Evolutionary conservation across 2,888 invertebrate genomes (phyloP).

Genomic region (Pecten maximus): DNA sequence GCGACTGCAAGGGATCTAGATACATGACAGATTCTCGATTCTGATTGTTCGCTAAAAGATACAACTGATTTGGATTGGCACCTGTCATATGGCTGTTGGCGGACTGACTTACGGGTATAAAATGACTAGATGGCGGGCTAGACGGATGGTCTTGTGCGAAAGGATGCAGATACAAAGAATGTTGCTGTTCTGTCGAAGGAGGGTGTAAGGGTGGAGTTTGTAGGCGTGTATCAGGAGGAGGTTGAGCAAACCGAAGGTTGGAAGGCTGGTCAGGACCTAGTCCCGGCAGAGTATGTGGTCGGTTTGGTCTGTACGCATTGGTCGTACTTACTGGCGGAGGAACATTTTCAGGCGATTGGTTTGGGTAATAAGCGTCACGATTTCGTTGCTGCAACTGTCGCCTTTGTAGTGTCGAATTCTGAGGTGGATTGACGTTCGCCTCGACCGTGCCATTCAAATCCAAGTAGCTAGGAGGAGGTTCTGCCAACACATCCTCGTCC

Average conservation of each 20-base stretch:
- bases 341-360: background rate
- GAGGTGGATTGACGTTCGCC: background rate
- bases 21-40: background rate
- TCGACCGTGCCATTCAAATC: background rate
- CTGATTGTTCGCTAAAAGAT: background rate
- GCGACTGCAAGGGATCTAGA: background rate
- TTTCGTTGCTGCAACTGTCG: background rate
- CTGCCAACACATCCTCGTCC: slow-evolving; percentile 49
- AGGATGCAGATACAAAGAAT: background rate
- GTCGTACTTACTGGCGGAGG: background rate
- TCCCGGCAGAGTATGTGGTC: slow-evolving; percentile 50
- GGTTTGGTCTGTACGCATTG: background rate
- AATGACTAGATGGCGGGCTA: background rate
- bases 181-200: background rate
- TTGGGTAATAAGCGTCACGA: background rate
- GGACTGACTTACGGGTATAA: background rate
- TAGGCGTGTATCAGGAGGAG: background rate
- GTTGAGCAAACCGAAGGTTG: background rate
- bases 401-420: background rate
- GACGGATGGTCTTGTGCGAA: background rate
- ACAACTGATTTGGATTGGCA: background rate
- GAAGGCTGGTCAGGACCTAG: slow-evolving; percentile 26
- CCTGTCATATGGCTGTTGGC: background rate
- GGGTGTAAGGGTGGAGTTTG: background rate
- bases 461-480: slow-evolving; percentile 19